Conservation (phyloP, 2,113 vertebrate species). For the Corythoichthys intestinalis region DNA sequence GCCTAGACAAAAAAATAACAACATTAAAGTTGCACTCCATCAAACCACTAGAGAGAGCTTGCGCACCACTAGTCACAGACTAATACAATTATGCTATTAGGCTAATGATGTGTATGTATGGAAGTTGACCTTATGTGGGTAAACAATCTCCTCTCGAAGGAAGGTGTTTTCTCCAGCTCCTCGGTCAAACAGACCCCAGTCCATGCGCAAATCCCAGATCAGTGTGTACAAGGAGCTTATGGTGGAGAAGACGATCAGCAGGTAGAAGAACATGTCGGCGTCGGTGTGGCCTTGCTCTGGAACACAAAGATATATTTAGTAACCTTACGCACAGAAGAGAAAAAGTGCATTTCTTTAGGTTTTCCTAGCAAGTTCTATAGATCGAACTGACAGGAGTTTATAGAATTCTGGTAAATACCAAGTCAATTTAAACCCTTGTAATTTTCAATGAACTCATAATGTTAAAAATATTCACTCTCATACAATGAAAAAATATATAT, state of each 20-base stretch:
- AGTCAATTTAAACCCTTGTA: too few species aligned
- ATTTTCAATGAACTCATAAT: too few species aligned
- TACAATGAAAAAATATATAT: not conserved
- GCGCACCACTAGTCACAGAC: not conserved
- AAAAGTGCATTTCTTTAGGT: too few species aligned
- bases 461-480: not conserved
- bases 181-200: slow-evolving; percentile 97
- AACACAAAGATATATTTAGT: slow-evolving; percentile 23
- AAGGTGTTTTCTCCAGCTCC: slow-evolving; percentile 97
- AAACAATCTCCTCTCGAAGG: slow-evolving; percentile 96
- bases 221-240: slow-evolving; percentile 95
- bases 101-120: not conserved
- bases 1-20: slow-evolving; percentile 70
- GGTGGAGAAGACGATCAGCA: slow-evolving; percentile 87
- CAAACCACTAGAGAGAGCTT: not conserved
- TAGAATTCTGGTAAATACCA: too few species aligned
- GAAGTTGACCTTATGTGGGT: slow-evolving; percentile 89
- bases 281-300: slow-evolving; percentile 84
- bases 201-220: slow-evolving; percentile 99
- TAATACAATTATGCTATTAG: not conserved
- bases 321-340: too few species aligned
- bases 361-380: too few species aligned
- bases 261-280: slow-evolving; percentile 89
- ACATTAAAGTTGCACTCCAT: not conserved
- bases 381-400: too few species aligned